Base-by-base conservation (phyloP, 2,888 invertebrate genomes). In the Achlya flavicornis region DNA sequence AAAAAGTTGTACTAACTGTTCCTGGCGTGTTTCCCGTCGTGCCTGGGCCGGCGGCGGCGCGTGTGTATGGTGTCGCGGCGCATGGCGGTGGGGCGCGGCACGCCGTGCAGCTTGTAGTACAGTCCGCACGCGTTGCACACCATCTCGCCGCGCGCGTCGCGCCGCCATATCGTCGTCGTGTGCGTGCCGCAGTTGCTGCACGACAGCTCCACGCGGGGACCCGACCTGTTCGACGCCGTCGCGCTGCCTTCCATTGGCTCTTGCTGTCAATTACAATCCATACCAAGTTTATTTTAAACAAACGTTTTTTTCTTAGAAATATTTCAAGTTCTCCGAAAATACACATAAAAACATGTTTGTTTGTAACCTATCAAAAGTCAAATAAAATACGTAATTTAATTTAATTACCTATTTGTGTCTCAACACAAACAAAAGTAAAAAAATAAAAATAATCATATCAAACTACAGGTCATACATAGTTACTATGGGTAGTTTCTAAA, bases 51-150 rank as follows among this genome's bases (percentile, higher is more conserved):
- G 77, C 98, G 95, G 89, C 98, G 97, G 69, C 98, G 94, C 65
- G 98, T 98, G 90, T 99, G 99, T 78, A 99, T 98, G 58, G 98
- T 98, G 88, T 99, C 99, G 79, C 99, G 97, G 78, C 98, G 95
- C 98, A 99, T 99, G 66, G 98, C 97, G 76, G 97, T 96, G 33
- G 99, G 99, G 67, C 99, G 95, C 89, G 98, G 97, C 63, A 98
- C 97, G 71, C 98, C 98, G 91, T 99, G 99, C 76, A 99, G 95
- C 93, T 99, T 99, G 94, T 96, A 99, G 94, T 99, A 99, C 48
- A 99, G 95, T 0, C 99, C 99, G 89, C 99, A 99, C 57, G 99
- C 99, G 93, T 99, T 99, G 93, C 99, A 99, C 66, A 99, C 99
- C 95, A 99, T 99, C 94, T 99, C 99, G 3, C 99, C 99, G 81